Percentiles rank a stretch among this genome's conserved stretches.
Evolutionary conservation across 2,797 vertebrate genomes (phyloP).

Genomic region (Hydrolagus colliei): DNA sequence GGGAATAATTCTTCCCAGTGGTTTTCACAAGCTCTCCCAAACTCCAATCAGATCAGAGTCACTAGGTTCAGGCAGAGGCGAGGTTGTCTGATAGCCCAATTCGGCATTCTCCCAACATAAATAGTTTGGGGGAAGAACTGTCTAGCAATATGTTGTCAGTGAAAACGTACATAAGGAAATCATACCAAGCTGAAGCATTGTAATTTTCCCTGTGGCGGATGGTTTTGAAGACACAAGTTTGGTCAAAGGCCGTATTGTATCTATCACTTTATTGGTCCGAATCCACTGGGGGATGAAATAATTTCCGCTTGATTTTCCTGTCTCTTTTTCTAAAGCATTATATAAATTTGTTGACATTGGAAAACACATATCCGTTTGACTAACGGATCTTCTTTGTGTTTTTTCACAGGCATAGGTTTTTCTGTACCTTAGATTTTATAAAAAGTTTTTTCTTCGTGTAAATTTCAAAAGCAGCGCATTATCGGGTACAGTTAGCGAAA

Average conservation of each 20-base stretch:
- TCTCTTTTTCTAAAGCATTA: neutral
- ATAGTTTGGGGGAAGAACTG: neutral
- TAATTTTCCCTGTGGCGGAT: neutral
- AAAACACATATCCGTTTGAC: neutral
- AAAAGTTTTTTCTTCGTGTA: neutral
- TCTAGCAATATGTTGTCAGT: neutral
- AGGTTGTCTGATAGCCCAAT: neutral
- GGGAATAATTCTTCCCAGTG: conserved; percentile 1
- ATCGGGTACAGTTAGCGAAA: neutral
- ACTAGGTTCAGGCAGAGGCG: neutral
- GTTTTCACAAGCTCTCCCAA: conserved; percentile 11
- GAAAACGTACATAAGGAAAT: neutral
- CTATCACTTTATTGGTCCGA: neutral
- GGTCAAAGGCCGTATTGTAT: neutral
- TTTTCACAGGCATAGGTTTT: neutral
- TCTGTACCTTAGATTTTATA: neutral
- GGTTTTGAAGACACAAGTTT: neutral
- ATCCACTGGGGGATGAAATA: neutral
- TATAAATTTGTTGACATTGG: neutral
- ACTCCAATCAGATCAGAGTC: neutral
- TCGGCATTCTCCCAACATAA: neutral
- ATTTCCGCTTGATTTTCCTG: neutral
- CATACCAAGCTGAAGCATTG: neutral
- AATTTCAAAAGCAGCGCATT: neutral
- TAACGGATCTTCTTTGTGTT: neutral